Percentiles rank a stretch among this genome's conserved stretches.
Evolutionary conservation across 2,888 invertebrate genomes (phyloP).

Genomic region (Drosophila diplacantha): DNA sequence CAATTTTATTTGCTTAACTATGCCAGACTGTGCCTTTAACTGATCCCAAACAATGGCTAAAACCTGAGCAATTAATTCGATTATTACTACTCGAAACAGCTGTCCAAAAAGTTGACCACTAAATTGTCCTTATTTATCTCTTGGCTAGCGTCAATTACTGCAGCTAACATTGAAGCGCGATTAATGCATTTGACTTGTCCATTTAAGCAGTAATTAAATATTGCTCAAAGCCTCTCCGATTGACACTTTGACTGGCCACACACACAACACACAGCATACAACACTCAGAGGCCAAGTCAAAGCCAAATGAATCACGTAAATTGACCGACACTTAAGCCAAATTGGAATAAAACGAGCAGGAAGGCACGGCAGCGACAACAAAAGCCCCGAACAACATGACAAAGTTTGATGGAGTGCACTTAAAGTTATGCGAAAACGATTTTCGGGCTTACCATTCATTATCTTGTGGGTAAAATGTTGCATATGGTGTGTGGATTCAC

Average conservation of each 20-base stretch:
- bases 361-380: constrained; percentile 13
- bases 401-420: constrained; percentile 46
- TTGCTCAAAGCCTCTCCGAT: constrained; percentile 31
- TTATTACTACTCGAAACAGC: constrained; percentile 3
- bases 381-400: constrained; percentile 23
- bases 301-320: constrained; percentile 35
- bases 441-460: constrained; percentile 24
- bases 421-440: constrained; percentile 37
- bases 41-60: not conserved
- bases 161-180: constrained; percentile 15
- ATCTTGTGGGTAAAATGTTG: constrained; percentile 15
- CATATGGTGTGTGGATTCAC: constrained; percentile 15
- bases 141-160: constrained; percentile 24
- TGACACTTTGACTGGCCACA: constrained; percentile 42
- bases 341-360: constrained; percentile 35
- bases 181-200: constrained; percentile 26
- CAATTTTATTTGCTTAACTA: not conserved
- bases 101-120: not conserved
- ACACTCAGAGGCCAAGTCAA: constrained; percentile 5
- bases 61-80: constrained; percentile 18
- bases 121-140: constrained; percentile 3
- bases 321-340: constrained; percentile 45
- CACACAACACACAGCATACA: not conserved
- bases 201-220: constrained; percentile 38
- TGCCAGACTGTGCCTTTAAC: not conserved